Percentiles rank a stretch among this genome's conserved stretches.
phyloP scores from a whole-genome alignment of 2,113 vertebrate genomes.

The Coptodon rendalli region DNA sequence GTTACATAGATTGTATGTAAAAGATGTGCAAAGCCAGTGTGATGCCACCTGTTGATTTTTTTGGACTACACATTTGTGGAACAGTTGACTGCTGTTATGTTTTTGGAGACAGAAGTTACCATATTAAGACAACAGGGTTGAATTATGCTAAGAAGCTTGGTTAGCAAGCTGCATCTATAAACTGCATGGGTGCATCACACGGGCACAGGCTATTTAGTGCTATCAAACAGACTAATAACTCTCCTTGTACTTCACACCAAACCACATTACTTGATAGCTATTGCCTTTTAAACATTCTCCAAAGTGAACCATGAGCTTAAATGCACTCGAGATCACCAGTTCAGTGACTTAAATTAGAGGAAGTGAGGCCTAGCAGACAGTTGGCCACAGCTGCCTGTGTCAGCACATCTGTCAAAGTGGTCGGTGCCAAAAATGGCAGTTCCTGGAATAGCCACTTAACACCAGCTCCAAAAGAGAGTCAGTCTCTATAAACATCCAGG shows the following conservation, averaged over 20 bases:
- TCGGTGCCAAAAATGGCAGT: not conserved
- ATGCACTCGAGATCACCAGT: not conserved
- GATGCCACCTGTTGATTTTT: not conserved
- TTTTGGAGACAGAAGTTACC: not conserved
- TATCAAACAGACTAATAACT: not conserved
- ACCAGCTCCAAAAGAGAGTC: not conserved
- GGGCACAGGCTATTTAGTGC: not conserved
- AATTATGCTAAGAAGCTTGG: not conserved
- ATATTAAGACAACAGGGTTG: not conserved
- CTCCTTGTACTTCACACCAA: not conserved
- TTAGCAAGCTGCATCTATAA: not conserved
- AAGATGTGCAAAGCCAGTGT: not conserved
- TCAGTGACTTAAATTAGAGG: not conserved
- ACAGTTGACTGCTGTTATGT: not conserved
- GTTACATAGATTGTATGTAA: not conserved
- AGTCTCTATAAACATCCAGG: not conserved
- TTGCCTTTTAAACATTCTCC: not conserved
- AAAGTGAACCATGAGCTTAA: not conserved
- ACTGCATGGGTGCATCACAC: not conserved
- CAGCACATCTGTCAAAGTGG: not conserved
- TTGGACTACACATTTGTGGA: not conserved
- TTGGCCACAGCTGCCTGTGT: not conserved
- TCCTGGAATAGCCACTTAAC: not conserved
- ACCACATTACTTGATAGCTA: not conserved
- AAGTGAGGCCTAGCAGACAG: not conserved